phyloP scores from a whole-genome alignment of 2,888 invertebrate genomes.

The Trisateles emortualis region DNA sequence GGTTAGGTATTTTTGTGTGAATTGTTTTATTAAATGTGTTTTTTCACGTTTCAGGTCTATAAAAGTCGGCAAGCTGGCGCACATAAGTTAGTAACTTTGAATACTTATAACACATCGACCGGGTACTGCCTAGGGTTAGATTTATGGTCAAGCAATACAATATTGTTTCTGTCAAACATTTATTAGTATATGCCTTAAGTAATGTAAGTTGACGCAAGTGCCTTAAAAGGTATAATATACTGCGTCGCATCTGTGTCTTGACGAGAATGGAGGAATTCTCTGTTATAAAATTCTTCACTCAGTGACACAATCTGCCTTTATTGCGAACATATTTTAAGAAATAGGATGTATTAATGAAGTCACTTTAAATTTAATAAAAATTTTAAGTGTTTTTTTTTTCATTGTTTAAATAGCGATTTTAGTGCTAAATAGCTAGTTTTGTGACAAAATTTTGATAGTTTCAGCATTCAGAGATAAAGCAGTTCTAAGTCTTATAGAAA shows the following conservation, averaged over 20 bases:
- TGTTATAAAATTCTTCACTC: background rate
- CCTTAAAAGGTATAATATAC: background rate
- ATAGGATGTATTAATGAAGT: background rate
- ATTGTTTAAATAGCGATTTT: no score
- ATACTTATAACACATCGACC: no score
- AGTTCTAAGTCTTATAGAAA: no score
- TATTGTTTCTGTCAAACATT: no score
- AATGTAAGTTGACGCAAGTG: background rate
- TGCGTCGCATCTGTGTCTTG: background rate
- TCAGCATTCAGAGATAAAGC: no score
- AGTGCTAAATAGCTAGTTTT: no score
- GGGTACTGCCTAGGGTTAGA: no score
- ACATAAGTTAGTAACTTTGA: slow-evolving; percentile 73
- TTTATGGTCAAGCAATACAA: no score
- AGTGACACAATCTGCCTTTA: background rate
- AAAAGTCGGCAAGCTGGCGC: slow-evolving; percentile 82
- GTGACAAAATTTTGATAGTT: no score
- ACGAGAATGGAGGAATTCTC: background rate
- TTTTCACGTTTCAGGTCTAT: slow-evolving; percentile 69
- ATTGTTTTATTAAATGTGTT: background rate
- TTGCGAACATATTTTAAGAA: slow-evolving; percentile 3
- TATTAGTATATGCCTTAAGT: no score
- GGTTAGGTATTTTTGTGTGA: background rate
- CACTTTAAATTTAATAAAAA: no score
- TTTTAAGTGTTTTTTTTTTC: no score